Conservation (phyloP, 2,113 vertebrate species). For the Oreocharis arfaki region DNA sequence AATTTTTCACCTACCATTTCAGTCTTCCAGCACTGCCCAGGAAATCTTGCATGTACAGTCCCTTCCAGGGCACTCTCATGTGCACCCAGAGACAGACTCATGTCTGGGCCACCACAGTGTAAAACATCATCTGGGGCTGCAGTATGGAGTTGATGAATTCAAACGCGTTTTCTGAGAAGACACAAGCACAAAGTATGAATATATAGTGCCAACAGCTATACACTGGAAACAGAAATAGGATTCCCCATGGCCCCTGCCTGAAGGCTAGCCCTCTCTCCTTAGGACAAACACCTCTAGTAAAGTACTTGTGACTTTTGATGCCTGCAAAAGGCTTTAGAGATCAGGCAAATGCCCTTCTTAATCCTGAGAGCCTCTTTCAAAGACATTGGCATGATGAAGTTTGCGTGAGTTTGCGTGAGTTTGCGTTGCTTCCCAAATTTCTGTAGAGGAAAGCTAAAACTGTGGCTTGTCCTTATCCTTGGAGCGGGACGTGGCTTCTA, state of each 20-base stretch:
- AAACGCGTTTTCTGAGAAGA: neutral
- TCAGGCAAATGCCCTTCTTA: neutral
- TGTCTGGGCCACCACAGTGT: neutral
- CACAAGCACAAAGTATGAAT: neutral
- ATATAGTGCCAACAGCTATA: neutral
- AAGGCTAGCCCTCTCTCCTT: neutral
- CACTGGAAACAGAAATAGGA: neutral
- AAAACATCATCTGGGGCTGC: neutral
- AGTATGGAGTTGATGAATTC: neutral
- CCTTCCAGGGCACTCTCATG: neutral
- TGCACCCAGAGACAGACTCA: accelerated
- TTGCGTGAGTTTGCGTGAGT: neutral
- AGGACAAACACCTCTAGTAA: neutral
- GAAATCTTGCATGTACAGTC: neutral
- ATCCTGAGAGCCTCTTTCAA: neutral
- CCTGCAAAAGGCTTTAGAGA: neutral
- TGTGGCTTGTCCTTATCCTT: neutral
- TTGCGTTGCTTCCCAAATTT: neutral
- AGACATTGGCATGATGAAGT: neutral
- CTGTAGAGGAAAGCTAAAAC: neutral
- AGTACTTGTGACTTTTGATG: neutral
- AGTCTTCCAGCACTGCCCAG: neutral
- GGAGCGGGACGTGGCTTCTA: neutral
- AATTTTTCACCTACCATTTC: neutral
- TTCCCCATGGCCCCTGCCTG: accelerated